A percentile compares a stretch with the other conserved stretches of the same genome.
Evolutionary conservation across 2,888 invertebrate species (phyloP).

Genomic region (Melinaea marsaeus): DNA sequence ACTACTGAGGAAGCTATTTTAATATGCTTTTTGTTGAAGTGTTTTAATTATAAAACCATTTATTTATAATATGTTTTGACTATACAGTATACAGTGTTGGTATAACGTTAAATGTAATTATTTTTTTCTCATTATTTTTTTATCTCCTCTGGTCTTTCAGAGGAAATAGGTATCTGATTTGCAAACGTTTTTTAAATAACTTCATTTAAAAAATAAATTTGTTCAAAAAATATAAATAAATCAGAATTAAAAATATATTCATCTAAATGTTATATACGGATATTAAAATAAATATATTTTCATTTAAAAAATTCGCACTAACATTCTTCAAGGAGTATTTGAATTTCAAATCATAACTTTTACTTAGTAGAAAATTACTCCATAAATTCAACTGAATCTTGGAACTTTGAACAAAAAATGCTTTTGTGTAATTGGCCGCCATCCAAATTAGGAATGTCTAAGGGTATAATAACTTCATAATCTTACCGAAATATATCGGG

Average conservation of each 20-base stretch:
- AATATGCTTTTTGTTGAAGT: constrained; percentile 12
- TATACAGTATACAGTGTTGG: background rate
- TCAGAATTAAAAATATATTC: background rate
- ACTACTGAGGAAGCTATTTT: constrained; percentile 37
- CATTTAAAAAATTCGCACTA: background rate
- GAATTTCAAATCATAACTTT: constrained; percentile 4
- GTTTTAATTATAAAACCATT: constrained; percentile 16
- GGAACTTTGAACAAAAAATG: constrained; percentile 53
- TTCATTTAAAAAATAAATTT: too few relatives aligned
- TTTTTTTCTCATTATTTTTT: too few relatives aligned
- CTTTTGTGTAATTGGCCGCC: constrained; percentile 30
- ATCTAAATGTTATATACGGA: background rate
- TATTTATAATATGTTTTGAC: constrained; percentile 10
- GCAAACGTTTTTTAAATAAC: too few relatives aligned
- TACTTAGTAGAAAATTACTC: constrained; percentile 31
- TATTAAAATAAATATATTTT: constrained; percentile 31
- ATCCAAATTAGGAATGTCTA: constrained; percentile 46
- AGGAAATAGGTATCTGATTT: too few relatives aligned
- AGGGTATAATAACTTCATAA: constrained; percentile 69
- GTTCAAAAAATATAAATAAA: background rate
- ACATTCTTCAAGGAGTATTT: background rate
- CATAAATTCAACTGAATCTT: constrained; percentile 55
- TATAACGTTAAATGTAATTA: too few relatives aligned
- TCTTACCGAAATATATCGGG: constrained; percentile 65
- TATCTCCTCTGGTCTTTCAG: too few relatives aligned